Evolutionary conservation across 2,888 invertebrate genomes (phyloP).

Genomic region (Chloroclysta siterata): DNA sequence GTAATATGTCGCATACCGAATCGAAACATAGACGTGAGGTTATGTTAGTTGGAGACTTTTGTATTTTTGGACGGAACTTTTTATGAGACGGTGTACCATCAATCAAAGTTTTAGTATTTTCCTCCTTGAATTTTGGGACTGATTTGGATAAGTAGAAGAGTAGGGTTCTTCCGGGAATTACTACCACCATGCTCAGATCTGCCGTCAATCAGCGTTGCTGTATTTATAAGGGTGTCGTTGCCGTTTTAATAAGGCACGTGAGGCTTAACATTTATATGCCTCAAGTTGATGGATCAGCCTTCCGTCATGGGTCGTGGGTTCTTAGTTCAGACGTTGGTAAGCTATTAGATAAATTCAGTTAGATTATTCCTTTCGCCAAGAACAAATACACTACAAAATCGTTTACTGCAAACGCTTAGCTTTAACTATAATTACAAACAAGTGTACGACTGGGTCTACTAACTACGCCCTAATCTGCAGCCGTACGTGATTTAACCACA

Average conservation of each 20-base stretch:
- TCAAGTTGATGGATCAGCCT: too few relatives aligned
- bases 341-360: background rate
- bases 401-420: constrained; percentile 8
- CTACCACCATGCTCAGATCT: too few relatives aligned
- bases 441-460: constrained; percentile 9
- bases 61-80: constrained; percentile 14
- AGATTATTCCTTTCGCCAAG: background rate
- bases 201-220: too few relatives aligned
- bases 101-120: constrained; percentile 2
- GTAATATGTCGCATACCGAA: constrained; percentile 49
- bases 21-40: constrained; percentile 33
- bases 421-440: constrained; percentile 12
- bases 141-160: too few relatives aligned
- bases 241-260: too few relatives aligned
- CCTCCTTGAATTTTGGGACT: too few relatives aligned
- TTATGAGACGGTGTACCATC: constrained; percentile 5
- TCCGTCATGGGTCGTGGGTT: too few relatives aligned
- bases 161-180: too few relatives aligned
- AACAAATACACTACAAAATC: background rate
- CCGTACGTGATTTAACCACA: constrained; percentile 30
- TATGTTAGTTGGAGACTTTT: constrained; percentile 26
- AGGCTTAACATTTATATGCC: too few relatives aligned
- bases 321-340: too few relatives aligned
- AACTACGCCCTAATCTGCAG: background rate
- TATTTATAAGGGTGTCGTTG: too few relatives aligned